A percentile compares a stretch with the other conserved stretches of the same genome.
Conservation (phyloP, 92 coral and sea anemone species). For the Diadumene lineata region DNA sequence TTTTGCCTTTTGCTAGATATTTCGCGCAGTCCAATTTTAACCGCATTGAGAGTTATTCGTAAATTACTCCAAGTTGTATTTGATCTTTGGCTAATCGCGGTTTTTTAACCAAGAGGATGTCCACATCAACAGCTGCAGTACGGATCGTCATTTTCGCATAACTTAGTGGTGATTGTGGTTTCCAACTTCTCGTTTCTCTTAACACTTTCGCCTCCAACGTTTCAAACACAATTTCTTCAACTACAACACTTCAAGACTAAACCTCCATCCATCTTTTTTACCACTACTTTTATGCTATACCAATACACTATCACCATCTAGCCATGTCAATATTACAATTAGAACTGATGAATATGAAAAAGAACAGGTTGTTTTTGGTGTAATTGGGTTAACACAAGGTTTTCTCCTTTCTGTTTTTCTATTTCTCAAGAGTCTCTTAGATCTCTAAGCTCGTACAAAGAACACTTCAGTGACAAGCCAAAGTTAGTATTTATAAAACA, state of each 20-base stretch:
- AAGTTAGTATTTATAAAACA: no score
- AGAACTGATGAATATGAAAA: not conserved
- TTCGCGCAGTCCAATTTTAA: not conserved
- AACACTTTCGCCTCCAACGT: not conserved
- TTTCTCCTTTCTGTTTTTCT: no score
- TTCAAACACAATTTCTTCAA: not conserved
- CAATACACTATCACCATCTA: not conserved
- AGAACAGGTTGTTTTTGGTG: not conserved
- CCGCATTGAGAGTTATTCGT: slow-evolving; percentile 2
- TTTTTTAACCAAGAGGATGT: slow-evolving; percentile 19
- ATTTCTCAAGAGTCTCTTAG: no score
- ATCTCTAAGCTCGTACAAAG: no score
- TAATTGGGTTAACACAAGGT: not conserved
- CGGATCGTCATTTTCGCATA: slow-evolving; percentile 14
- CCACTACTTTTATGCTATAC: no score
- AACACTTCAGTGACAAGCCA: no score
- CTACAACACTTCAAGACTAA: not conserved
- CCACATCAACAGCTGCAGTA: slow-evolving; percentile 18
- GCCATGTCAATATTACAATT: not conserved
- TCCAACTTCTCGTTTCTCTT: not conserved
- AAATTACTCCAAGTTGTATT: slow-evolving; percentile 4
- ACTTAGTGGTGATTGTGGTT: slow-evolving; percentile 25
- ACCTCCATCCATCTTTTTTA: not conserved
- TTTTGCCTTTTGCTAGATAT: not conserved
- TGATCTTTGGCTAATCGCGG: slow-evolving; percentile 37